These are phyloP conservation scores for Drosophila kohkoa DNA, from an alignment of 1,140 invertebrate genomes.

Conservation along the genomic window DNA sequence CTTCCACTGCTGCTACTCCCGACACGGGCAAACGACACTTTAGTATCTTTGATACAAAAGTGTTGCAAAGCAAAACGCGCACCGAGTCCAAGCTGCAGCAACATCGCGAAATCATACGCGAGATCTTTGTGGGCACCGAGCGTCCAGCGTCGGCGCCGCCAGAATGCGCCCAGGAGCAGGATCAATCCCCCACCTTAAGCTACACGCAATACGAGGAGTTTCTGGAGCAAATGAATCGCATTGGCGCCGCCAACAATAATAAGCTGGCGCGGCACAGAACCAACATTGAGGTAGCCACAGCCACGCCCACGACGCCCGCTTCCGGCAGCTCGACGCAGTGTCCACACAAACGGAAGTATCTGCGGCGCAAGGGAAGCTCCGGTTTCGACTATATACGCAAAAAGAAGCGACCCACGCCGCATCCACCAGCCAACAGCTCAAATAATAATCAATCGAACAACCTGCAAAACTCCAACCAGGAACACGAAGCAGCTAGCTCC, in stretches of 20 bases:
- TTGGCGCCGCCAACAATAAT: conserved; percentile 85
- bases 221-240: conserved; percentile 80
- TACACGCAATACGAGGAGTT: conserved; percentile 83
- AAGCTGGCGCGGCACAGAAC: conserved; percentile 71
- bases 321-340: conserved; percentile 14
- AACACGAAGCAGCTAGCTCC: conserved; percentile 86
- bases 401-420: conserved; percentile 89
- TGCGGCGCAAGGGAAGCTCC: conserved; percentile 89
- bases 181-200: conserved; percentile 51
- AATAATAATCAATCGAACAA: conserved; percentile 2
- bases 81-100: conserved; percentile 91
- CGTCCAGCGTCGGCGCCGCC: conserved; percentile 89
- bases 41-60: conserved; percentile 89
- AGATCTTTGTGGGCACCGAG: conserved; percentile 90
- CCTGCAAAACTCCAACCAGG: neutral
- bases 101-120: conserved; percentile 91
- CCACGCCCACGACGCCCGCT: conserved; percentile 53
- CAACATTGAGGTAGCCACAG: conserved; percentile 15
- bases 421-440: conserved; percentile 15
- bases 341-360: conserved; percentile 84
- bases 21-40: conserved; percentile 85
- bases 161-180: conserved; percentile 65
- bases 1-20: neutral
- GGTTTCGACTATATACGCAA: conserved; percentile 95
- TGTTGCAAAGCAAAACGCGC: conserved; percentile 90